phyloP scores from a whole-genome alignment of 2,113 vertebrate species.

The Dinomys branickii region DNA sequence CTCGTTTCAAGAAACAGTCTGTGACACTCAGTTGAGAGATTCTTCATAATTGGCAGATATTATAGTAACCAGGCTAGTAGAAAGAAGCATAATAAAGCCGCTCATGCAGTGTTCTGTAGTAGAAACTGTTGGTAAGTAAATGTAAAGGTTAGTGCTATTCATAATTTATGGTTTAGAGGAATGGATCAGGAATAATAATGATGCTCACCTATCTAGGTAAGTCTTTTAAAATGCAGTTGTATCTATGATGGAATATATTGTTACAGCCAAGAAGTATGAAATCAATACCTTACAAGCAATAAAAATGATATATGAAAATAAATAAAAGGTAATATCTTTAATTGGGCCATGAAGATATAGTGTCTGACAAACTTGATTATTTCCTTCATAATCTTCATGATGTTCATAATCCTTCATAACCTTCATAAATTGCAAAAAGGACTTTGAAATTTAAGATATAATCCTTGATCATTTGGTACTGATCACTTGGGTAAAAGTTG shows the following conservation, averaged over 20 bases:
- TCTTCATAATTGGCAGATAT: slow-evolving; percentile 65
- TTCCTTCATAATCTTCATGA: slow-evolving; percentile 12
- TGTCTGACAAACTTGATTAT: not conserved
- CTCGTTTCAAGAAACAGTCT: slow-evolving; percentile 72
- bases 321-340: slow-evolving; percentile 25
- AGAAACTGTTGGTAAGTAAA: slow-evolving; percentile 54
- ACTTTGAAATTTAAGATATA: slow-evolving; percentile 15
- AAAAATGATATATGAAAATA: slow-evolving; percentile 43
- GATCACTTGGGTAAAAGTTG: not conserved
- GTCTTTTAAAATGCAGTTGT: slow-evolving; percentile 18
- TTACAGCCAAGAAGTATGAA: slow-evolving; percentile 50
- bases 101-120: not conserved
- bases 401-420: slow-evolving; percentile 47
- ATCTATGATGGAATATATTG: not conserved
- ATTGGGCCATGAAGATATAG: not conserved
- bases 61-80: slow-evolving; percentile 56
- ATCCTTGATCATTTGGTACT: slow-evolving; percentile 16
- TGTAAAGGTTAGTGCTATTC: slow-evolving; percentile 59
- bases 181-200: slow-evolving; percentile 68
- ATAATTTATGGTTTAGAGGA: slow-evolving; percentile 67
- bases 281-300: slow-evolving; percentile 16
- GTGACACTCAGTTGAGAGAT: slow-evolving; percentile 33
- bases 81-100: slow-evolving; percentile 55
- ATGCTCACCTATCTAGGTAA: slow-evolving; percentile 23
- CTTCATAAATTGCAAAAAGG: not conserved